Evolutionary conservation across 23 tunicate species (phyloP), one percentile per base, ranked within the genome.

Genomic region (Halocynthia roretzi): DNA sequence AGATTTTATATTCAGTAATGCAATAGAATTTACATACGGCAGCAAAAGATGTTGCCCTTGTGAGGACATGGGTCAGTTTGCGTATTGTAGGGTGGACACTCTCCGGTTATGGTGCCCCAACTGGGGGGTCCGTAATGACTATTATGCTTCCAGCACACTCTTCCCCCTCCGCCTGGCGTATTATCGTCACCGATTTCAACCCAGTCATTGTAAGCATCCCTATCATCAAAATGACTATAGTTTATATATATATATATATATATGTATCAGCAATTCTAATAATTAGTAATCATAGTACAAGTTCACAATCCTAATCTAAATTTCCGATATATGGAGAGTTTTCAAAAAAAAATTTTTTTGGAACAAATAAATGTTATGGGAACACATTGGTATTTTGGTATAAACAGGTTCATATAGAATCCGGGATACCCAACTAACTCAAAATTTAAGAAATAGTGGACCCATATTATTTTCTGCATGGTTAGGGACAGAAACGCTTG

Each of bases 201-300:
- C 91, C 91, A 86, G 64, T 86, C 83, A 66, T 86, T 86, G 69
- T 68, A 76, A 18, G 71, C 19, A 56, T 86, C 91, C 58, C 91
- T 86, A 68, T 56, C 15, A 15, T 71, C 23, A 15, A 7, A 52
- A 55, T 65, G 6, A 40, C 31, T 58, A 2, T 14, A 58, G 1
- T n/a, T 58, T 58, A 14, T 58, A 58, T 58, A 58, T n/a, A 1
- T 58, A 58, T n/a, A 14, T 58, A 56, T 56, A 56, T 56, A 10
- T 12, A 56, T 12, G 10, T 10, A 56, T 12, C 10, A 10, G n/a
- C 63, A 1, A 58, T n/a, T 58, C 2, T n/a, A 58, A 15, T 14
- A 15, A 58, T 58, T 58, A 14, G 63, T n/a, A 58, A 58, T n/a
- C 4, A 58, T 1, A 58, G 17, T 58, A 14, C 17, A 58, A 14